Conservation (phyloP, 2,113 vertebrate species). For the Siphamia tubifer region DNA sequence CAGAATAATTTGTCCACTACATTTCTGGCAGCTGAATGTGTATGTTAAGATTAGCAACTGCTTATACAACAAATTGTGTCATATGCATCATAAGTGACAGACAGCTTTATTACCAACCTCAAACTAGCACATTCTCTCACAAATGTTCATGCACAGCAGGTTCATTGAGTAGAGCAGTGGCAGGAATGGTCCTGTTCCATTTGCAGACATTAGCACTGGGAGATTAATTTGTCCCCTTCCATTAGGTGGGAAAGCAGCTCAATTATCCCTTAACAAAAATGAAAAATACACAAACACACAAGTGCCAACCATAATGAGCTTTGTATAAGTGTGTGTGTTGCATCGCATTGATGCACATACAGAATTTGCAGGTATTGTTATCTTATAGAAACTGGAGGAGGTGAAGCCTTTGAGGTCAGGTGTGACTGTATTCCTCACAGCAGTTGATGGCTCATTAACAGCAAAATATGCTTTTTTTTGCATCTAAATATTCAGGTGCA, state of each 20-base stretch:
- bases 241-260: conserved; percentile 75
- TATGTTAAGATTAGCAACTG: too few species aligned
- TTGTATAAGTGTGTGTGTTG: not conserved
- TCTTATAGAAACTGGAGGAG: not conserved
- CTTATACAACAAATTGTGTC: not conserved
- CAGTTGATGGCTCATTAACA: conserved; percentile 50
- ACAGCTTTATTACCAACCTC: not conserved
- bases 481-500: conserved; percentile 9
- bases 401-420: conserved; percentile 26
- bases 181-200: conserved; percentile 69
- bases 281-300: conserved; percentile 56
- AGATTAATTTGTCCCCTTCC: conserved; percentile 81
- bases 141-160: not conserved
- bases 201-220: conserved; percentile 77
- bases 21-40: too few species aligned
- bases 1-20: too few species aligned
- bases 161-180: conserved; percentile 33
- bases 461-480: conserved; percentile 16
- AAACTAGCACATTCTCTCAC: not conserved
- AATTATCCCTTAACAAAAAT: conserved; percentile 70
- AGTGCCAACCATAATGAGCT: conserved; percentile 38
- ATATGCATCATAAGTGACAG: not conserved
- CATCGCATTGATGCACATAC: conserved; percentile 17
- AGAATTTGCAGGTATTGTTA: not conserved
- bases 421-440: conserved; percentile 23